phyloP scores from a whole-genome alignment of 1,140 invertebrate genomes.

The Ceratoteleas bidentatus region DNA sequence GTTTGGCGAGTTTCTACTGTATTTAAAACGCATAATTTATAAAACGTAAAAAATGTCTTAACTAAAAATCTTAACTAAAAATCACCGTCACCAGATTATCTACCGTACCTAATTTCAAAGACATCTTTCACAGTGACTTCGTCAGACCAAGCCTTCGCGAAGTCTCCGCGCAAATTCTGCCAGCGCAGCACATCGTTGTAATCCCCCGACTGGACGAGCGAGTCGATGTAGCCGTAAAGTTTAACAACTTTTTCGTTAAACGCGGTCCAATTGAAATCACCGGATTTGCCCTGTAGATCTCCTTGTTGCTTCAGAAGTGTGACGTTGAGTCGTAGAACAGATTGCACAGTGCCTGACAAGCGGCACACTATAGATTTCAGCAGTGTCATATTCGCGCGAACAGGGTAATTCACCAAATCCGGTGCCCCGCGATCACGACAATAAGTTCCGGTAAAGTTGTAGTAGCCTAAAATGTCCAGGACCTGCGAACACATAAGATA shows the following conservation, averaged over 20 bases:
- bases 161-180: conserved; percentile 58
- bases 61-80: too few species aligned
- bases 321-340: conserved; percentile 68
- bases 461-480: conserved; percentile 72
- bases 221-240: conserved; percentile 74
- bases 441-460: conserved; percentile 73
- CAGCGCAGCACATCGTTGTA: conserved; percentile 48
- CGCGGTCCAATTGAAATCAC: conserved; percentile 72
- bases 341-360: conserved; percentile 67
- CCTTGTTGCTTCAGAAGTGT: conserved; percentile 49
- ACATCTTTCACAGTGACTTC: conserved; percentile 57
- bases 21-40: too few species aligned
- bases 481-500: conserved; percentile 50
- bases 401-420: conserved; percentile 72
- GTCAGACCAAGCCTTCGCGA: conserved; percentile 66
- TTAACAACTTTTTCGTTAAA: conserved; percentile 73
- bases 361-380: conserved; percentile 73
- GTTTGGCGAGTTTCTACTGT: too few species aligned
- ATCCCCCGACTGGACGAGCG: conserved; percentile 67
- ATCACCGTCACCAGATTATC: neutral
- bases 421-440: conserved; percentile 63
- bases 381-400: conserved; percentile 68
- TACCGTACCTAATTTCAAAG: conserved; percentile 73
- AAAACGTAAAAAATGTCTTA: too few species aligned
- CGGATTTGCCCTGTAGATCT: conserved; percentile 11